Evolutionary conservation across 2,888 invertebrate species (phyloP).

Genomic region (Boloria euphrosyne): DNA sequence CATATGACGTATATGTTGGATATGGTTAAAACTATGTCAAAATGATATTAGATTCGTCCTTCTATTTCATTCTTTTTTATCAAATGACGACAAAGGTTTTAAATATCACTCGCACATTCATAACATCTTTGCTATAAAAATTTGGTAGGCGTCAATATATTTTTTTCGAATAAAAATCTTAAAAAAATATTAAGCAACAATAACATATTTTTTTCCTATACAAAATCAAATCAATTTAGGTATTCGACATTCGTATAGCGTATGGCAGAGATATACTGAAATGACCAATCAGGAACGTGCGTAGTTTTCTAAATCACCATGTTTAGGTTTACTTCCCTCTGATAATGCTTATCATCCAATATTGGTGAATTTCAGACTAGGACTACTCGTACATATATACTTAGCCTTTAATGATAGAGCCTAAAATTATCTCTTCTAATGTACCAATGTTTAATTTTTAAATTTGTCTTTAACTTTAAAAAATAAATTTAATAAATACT

Average conservation of each 20-base stretch:
- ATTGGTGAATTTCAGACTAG: constrained; percentile 13
- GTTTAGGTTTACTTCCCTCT: constrained; percentile 58
- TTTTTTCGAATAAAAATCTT: background rate
- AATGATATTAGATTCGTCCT: no score
- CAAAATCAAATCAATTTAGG: constrained; percentile 23
- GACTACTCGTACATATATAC: background rate
- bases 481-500: constrained; percentile 10
- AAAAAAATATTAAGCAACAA: background rate
- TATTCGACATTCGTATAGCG: constrained; percentile 69
- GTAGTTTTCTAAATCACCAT: constrained; percentile 56
- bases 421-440: background rate
- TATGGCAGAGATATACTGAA: constrained; percentile 77
- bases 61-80: no score
- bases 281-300: constrained; percentile 79
- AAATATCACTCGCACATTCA: background rate
- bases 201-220: constrained; percentile 7
- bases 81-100: background rate
- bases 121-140: constrained; percentile 7
- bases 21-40: no score
- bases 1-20: no score
- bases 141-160: background rate
- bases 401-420: background rate
- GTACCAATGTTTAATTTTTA: background rate
- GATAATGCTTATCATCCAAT: constrained; percentile 29
- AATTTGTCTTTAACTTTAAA: constrained; percentile 1